Conservation (phyloP, 2,888 invertebrate species). For the Heliconius charithonia region DNA sequence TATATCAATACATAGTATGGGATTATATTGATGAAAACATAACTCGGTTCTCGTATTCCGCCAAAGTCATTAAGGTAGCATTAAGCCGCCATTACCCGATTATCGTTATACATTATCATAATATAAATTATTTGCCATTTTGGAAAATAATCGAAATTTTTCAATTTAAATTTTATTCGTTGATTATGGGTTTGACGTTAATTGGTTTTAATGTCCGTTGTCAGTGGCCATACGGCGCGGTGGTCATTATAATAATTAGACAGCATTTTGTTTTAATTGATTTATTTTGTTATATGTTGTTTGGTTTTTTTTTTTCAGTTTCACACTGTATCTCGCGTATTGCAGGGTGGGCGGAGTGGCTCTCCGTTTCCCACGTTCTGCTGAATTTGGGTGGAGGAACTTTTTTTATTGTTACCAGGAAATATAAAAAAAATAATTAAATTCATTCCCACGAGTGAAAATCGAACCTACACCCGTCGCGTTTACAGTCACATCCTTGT, state of each 20-base stretch:
- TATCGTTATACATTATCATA: conserved; percentile 40
- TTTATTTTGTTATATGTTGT: background rate
- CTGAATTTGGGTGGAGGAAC: too few species aligned
- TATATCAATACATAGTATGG: background rate
- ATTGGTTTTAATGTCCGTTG: background rate
- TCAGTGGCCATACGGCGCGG: background rate
- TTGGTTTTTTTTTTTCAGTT: too few species aligned
- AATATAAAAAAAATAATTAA: too few species aligned
- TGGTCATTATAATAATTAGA: background rate
- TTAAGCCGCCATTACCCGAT: conserved; percentile 36
- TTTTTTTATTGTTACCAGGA: too few species aligned
- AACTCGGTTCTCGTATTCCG: conserved; percentile 23
- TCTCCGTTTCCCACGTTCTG: too few species aligned
- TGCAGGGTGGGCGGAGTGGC: too few species aligned
- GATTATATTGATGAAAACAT: conserved; percentile 16
- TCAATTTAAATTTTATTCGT: conserved; percentile 27
- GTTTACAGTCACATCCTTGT: too few species aligned
- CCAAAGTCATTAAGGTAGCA: conserved; percentile 36
- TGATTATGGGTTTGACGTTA: conserved; percentile 2
- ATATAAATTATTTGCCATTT: conserved; percentile 35
- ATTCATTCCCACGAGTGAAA: too few species aligned
- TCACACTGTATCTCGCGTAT: too few species aligned
- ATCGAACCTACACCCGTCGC: too few species aligned
- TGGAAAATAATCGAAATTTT: conserved; percentile 28
- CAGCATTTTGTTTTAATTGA: background rate